These are phyloP conservation scores for Eolophus roseicapilla DNA, from an alignment of 2,113 vertebrate species.

Conservation along the genomic window DNA sequence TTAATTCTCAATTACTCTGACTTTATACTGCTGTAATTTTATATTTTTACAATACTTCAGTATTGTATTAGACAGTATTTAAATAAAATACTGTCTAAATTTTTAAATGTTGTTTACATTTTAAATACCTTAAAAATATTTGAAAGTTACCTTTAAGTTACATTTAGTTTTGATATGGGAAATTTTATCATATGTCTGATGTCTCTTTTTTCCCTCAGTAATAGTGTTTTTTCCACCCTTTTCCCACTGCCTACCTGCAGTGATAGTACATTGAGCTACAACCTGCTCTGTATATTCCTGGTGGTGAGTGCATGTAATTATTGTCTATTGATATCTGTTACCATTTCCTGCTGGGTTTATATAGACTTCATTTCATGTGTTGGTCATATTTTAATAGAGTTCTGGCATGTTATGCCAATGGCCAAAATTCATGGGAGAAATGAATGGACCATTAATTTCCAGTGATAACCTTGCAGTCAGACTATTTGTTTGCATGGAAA, in stretches of 20 bases:
- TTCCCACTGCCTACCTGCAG: background rate
- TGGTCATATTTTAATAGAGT: background rate
- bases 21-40: background rate
- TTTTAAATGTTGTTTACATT: background rate
- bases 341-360: background rate
- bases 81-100: background rate
- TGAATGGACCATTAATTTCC: background rate
- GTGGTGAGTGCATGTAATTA: background rate
- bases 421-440: background rate
- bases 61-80: background rate
- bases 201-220: background rate
- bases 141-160: background rate
- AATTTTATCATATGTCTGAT: background rate
- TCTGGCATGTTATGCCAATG: background rate
- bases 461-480: background rate
- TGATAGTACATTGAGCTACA: background rate
- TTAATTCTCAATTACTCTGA: background rate
- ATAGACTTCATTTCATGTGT: background rate
- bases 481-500: background rate
- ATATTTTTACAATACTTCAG: background rate
- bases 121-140: background rate
- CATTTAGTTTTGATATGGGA: background rate
- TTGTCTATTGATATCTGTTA: background rate
- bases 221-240: background rate
- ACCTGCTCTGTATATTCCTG: background rate